These are phyloP conservation scores for Palythoa heliodiscus DNA, from an alignment of 92 coral and sea anemone species.

Conservation along the genomic window DNA sequence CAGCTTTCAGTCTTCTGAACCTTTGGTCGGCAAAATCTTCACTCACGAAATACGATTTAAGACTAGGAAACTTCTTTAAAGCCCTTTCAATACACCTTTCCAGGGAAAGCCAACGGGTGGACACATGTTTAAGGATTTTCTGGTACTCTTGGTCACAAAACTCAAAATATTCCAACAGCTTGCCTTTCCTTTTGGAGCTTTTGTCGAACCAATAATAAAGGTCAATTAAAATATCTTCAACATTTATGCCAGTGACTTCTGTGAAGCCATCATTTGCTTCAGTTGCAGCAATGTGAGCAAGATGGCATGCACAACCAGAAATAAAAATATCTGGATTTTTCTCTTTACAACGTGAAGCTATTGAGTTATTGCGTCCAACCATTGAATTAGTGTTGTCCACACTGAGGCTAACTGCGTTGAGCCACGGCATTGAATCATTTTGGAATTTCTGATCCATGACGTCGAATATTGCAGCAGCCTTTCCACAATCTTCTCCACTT, in stretches of 20 bases:
- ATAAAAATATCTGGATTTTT: constrained; percentile 42
- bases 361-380: constrained; percentile 57
- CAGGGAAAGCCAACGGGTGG: constrained; percentile 48
- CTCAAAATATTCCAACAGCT: constrained; percentile 46
- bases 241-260: constrained; percentile 38
- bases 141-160: constrained; percentile 53
- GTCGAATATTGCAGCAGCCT: constrained; percentile 45
- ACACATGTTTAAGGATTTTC: constrained; percentile 49
- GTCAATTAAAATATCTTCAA: constrained; percentile 55
- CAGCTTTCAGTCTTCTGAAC: constrained; percentile 43
- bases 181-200: constrained; percentile 52
- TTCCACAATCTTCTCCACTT: constrained; percentile 57
- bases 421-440: constrained; percentile 49
- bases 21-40: constrained; percentile 46
- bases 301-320: constrained; percentile 59
- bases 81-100: constrained; percentile 53
- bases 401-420: constrained; percentile 48
- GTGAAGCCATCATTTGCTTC: constrained; percentile 40
- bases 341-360: constrained; percentile 48
- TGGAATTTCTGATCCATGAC: constrained; percentile 52
- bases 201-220: constrained; percentile 56
- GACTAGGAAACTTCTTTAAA: constrained; percentile 50
- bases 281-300: constrained; percentile 52
- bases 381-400: constrained; percentile 59
- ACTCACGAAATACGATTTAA: constrained; percentile 45